Evolutionary conservation across 1,140 invertebrate genomes (phyloP).

Genomic region (Micrasema longulum): DNA sequence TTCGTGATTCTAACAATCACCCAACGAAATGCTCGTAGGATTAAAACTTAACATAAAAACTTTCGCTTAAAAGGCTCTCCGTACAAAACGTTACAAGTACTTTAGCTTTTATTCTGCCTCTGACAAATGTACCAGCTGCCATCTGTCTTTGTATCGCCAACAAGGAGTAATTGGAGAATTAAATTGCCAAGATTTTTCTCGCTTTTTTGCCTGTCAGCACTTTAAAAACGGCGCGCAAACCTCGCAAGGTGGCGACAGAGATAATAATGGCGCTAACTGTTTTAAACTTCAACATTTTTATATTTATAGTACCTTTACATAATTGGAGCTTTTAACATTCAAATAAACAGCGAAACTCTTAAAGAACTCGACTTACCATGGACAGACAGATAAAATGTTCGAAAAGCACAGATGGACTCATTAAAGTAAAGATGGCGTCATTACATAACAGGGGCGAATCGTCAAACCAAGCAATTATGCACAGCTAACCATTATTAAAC

Average conservation of each 20-base stretch:
- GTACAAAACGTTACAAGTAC: background rate
- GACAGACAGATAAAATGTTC: too few relatives aligned
- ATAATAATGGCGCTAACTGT: conserved; percentile 9
- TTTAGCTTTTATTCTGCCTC: background rate
- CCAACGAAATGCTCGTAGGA: too few relatives aligned
- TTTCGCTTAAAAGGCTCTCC: background rate
- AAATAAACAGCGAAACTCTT: background rate
- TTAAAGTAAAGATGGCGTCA: too few relatives aligned
- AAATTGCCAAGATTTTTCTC: conserved; percentile 8
- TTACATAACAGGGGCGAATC: too few relatives aligned
- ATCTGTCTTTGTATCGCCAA: conserved; percentile 29
- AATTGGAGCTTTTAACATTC: background rate
- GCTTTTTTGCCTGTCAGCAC: background rate
- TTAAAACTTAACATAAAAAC: conserved; percentile 3
- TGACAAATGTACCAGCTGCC: background rate
- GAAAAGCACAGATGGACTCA: too few relatives aligned
- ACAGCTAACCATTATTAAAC: background rate
- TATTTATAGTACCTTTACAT: background rate
- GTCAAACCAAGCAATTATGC: too few relatives aligned
- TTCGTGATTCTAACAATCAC: too few relatives aligned
- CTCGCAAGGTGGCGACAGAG: background rate
- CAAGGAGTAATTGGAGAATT: conserved; percentile 27
- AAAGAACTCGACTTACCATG: background rate
- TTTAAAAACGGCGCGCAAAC: conserved; percentile 22
- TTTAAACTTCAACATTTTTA: background rate